Conservation (phyloP, 2,888 invertebrate species). For the Acronicta aceris region DNA sequence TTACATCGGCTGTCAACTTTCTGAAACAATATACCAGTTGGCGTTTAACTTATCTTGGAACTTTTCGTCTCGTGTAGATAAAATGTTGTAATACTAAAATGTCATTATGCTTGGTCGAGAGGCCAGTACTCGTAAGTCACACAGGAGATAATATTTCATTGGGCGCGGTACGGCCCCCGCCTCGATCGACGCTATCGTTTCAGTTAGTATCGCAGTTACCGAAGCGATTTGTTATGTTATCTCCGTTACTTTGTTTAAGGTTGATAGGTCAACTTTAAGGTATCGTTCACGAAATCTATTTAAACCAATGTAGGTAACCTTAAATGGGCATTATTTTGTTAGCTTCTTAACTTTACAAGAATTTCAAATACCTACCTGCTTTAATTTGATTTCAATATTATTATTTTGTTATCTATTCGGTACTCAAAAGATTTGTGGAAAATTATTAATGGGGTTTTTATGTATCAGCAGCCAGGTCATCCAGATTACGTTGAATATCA, state of each 20-base stretch:
- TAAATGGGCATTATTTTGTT: slow-evolving; percentile 14
- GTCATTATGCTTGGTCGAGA: slow-evolving; percentile 84
- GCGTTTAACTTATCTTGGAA: slow-evolving; percentile 87
- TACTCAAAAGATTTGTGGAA: too few relatives aligned
- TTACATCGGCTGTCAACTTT: slow-evolving; percentile 86
- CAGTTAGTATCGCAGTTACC: slow-evolving; percentile 79
- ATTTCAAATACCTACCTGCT: not conserved
- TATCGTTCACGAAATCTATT: slow-evolving; percentile 73
- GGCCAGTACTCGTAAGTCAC: slow-evolving; percentile 80
- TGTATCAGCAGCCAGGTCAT: too few relatives aligned
- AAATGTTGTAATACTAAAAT: slow-evolving; percentile 88
- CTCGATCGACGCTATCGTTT: slow-evolving; percentile 74
- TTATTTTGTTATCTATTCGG: not conserved
- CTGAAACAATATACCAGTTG: slow-evolving; percentile 88
- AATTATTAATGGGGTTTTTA: too few relatives aligned
- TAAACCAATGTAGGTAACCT: slow-evolving; percentile 44
- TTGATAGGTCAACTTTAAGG: slow-evolving; percentile 83
- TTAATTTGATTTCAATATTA: not conserved
- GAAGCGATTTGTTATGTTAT: slow-evolving; percentile 86
- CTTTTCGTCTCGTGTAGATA: slow-evolving; percentile 87
- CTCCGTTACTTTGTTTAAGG: slow-evolving; percentile 83
- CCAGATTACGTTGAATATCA: too few relatives aligned
- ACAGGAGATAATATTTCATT: slow-evolving; percentile 82
- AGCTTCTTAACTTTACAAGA: slow-evolving; percentile 1
- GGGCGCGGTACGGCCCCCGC: slow-evolving; percentile 69